phyloP scores from a whole-genome alignment of 1,140 invertebrate species.

The Phenacoccus solenopsis region DNA sequence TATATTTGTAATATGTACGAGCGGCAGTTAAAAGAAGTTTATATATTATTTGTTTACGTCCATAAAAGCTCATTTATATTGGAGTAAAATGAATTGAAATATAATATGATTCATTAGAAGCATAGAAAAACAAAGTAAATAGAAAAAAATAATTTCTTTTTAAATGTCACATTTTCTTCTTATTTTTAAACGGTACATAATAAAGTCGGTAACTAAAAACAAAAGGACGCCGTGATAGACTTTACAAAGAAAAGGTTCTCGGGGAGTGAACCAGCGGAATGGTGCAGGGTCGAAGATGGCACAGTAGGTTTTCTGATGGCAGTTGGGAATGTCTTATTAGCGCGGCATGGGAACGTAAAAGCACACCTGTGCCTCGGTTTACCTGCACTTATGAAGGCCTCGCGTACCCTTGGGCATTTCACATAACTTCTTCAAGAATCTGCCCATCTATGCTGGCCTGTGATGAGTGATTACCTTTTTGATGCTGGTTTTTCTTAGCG shows the following conservation, averaged over 20 bases:
- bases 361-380: constrained; percentile 12
- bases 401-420: constrained; percentile 12
- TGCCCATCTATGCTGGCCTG: constrained; percentile 5
- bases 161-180: constrained; percentile 4
- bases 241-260: neutral
- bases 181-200: constrained; percentile 12
- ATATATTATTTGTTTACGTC: no score
- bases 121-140: neutral
- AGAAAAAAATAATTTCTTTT: constrained; percentile 12
- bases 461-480: constrained; percentile 18
- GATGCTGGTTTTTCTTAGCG: constrained; percentile 6
- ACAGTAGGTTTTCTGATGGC: constrained; percentile 16
- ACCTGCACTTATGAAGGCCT: constrained; percentile 17
- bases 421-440: constrained; percentile 18
- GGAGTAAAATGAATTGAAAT: neutral
- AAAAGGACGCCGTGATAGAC: constrained; percentile 5
- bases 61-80: constrained; percentile 3
- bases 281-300: constrained; percentile 7
- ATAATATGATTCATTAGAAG: neutral
- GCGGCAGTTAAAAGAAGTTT: neutral
- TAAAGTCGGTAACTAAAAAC: constrained; percentile 18
- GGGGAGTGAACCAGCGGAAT: neutral
- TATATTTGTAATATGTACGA: neutral
- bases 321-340: constrained; percentile 17
- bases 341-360: constrained; percentile 14